Base-by-base conservation (phyloP, 2,113 vertebrate species). In the Microcebus griseorufus region DNA sequence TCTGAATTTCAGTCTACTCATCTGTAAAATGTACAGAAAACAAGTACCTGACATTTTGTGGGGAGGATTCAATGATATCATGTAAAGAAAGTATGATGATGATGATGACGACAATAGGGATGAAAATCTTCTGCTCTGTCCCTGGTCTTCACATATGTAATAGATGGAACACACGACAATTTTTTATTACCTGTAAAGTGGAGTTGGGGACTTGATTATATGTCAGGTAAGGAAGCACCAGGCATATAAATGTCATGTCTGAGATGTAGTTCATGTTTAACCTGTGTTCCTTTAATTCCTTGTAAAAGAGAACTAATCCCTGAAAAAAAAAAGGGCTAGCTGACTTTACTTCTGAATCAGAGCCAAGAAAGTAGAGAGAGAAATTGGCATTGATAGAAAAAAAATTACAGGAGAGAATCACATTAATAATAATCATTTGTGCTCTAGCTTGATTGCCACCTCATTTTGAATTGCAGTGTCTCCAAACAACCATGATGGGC, bases 261-360 rank as follows among this genome's bases (percentile, higher is more conserved):
- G 29, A 58, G 39, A 86, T 51, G 16, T 5, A 67, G 53, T 23
- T 94, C 60, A 53, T 32, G 9, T 85, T 82, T 93, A 67, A 73
- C 22, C 27, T 93, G 29, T 82, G 90, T 93, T 93, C 51, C 42
- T 88, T 88, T 94, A 93, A 92, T 97, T 88, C 58, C 32, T 90
- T 29, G 14, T 83, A 67, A 84, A 93, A 76, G 2, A 67, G 32
- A 79, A 42, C 62, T 76, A 80, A 76, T 83, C 64, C 53, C 23
- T 14, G 37, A 94, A 14, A 93, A 65, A 72, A 93, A 65, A 72
- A 87, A 86, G 64, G 64, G 48, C n/a, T 80, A 23, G 9, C 62
- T 88, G 45, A 39, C 82, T 79, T 88, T 67, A 37, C 34, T 51
- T 94, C 82, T 87, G 87, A 93, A 87, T 76, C 42, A 93, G 27